phyloP scores from a whole-genome alignment of 92 coral and sea anemone genomes.

The Diadumene lineata region DNA sequence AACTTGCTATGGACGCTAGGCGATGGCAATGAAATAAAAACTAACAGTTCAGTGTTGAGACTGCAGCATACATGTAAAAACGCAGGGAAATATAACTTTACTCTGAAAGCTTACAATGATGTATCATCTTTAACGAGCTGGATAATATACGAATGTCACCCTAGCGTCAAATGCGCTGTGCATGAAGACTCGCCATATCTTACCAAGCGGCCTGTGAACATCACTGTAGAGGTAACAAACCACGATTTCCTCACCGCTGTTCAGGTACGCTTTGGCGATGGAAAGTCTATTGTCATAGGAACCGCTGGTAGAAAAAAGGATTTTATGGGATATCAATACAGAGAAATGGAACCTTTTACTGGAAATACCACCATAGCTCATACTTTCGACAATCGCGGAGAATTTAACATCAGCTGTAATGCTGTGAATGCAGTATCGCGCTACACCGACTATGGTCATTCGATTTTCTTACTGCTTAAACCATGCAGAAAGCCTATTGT shows the following conservation, averaged over 20 bases:
- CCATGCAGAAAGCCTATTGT: constrained; percentile 54
- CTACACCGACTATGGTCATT: neutral
- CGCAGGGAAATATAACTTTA: constrained; percentile 34
- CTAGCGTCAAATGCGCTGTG: constrained; percentile 28
- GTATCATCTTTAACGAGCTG: constrained; percentile 18
- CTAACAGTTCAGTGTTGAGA: constrained; percentile 20
- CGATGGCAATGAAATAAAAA: constrained; percentile 24
- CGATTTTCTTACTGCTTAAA: constrained; percentile 10
- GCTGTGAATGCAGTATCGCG: constrained; percentile 59
- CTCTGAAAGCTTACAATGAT: constrained; percentile 36
- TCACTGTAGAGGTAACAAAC: constrained; percentile 29
- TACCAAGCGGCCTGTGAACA: constrained; percentile 23
- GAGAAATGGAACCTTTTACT: neutral
- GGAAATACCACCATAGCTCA: constrained; percentile 25
- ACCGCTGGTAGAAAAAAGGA: constrained; percentile 20
- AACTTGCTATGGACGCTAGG: constrained; percentile 49
- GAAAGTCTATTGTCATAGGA: constrained; percentile 18
- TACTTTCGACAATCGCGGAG: constrained; percentile 15
- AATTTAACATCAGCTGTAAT: constrained; percentile 8
- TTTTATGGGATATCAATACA: constrained; percentile 18
- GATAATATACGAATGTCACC: constrained; percentile 19
- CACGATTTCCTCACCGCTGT: constrained; percentile 40
- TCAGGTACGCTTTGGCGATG: constrained; percentile 59
- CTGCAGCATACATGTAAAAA: constrained; percentile 35
- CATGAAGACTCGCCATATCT: constrained; percentile 58